Evolutionary conservation across 2,113 vertebrate species (phyloP).

Genomic region (Bos indicus): DNA sequence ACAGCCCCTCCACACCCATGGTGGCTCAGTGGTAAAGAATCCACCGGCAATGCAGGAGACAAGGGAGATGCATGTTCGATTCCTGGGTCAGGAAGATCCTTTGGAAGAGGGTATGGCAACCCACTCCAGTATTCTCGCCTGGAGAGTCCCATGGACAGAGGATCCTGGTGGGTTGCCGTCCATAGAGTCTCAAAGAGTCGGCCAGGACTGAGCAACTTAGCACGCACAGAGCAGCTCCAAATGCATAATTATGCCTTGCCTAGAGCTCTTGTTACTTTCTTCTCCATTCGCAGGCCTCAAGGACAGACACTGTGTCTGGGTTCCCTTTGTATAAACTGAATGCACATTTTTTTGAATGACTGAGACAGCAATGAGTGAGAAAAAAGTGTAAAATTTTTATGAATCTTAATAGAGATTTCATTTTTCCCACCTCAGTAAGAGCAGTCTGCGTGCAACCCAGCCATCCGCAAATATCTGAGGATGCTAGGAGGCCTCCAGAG

Average conservation of each 20-base stretch:
- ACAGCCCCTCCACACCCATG: neutral
- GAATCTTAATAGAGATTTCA: neutral
- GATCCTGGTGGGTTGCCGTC: neutral
- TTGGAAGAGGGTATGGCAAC: neutral
- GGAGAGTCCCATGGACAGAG: neutral
- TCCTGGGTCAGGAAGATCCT: neutral
- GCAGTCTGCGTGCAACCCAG: neutral
- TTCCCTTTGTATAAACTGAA: neutral
- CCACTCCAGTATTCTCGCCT: neutral
- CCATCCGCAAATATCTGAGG: neutral
- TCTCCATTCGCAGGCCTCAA: rapidly evolving
- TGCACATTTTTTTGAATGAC: neutral
- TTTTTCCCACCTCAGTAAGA: neutral
- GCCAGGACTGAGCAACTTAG: neutral
- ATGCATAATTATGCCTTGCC: neutral
- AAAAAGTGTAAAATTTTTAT: neutral
- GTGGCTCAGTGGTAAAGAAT: neutral
- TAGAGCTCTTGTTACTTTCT: neutral
- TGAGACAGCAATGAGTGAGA: neutral
- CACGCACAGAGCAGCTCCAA: neutral
- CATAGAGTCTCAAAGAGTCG: neutral
- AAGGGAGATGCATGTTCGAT: neutral
- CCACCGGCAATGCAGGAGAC: neutral
- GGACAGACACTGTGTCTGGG: neutral
- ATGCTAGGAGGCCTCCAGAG: neutral